phyloP scores from a whole-genome alignment of 2,888 invertebrate genomes.

The Cordilura impudica region DNA sequence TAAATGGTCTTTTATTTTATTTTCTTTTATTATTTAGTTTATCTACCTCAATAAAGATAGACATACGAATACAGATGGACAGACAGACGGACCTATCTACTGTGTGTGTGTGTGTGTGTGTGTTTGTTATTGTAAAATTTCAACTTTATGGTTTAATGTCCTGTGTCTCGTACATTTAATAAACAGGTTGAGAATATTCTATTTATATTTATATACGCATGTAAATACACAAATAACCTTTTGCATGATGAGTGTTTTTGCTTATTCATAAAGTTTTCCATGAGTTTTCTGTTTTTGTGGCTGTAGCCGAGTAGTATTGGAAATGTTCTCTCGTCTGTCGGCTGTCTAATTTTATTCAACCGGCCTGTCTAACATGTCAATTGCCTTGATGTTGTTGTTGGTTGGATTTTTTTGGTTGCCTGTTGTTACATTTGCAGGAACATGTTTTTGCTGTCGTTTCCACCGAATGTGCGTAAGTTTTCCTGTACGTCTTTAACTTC shows the following conservation, averaged over 20 bases:
- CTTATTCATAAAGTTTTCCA: background rate
- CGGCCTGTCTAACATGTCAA: background rate
- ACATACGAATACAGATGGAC: no score
- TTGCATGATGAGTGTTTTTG: background rate
- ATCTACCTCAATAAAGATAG: no score
- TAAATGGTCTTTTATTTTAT: background rate
- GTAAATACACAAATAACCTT: background rate
- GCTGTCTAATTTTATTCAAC: background rate
- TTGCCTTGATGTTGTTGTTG: background rate
- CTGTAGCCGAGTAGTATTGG: background rate
- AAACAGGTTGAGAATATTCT: background rate
- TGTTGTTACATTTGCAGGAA: background rate
- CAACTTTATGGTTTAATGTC: no score
- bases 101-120: no score
- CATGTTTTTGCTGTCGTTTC: background rate
- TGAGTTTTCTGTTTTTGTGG: background rate
- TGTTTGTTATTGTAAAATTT: no score
- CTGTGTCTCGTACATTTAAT: background rate
- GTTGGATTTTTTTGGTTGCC: background rate
- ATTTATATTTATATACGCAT: background rate
- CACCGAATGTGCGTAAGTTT: slow-evolving; percentile 59
- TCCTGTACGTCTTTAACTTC: slow-evolving; percentile 55
- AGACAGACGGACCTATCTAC: background rate
- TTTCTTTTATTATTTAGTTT: background rate
- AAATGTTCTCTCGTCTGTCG: background rate